Evolutionary conservation across 2,113 vertebrate genomes (phyloP), one percentile per base, ranked within the genome.

Genomic region (Procavia capensis): DNA sequence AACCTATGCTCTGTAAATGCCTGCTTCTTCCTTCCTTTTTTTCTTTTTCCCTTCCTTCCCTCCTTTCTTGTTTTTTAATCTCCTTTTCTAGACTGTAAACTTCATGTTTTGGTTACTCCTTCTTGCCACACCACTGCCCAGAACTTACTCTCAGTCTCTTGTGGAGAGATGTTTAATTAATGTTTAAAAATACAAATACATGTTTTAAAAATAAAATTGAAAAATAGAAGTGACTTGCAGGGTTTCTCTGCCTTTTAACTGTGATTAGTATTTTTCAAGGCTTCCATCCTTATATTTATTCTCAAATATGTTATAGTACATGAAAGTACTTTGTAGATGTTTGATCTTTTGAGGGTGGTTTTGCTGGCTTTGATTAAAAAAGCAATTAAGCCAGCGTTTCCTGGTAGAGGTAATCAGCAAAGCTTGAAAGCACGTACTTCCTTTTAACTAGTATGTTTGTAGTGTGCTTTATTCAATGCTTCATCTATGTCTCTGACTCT

Each of bases 281-380:
- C 41, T 93, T 90, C 43, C 25, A 92, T 93, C 72, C 70, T 92
- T 91, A 43, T 90, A 70, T 91, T 96, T 88, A 88, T 80, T 96
- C 85, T 92, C 61, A 90, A 68, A 91, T 85, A 41, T 81, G 45
- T 81, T 82, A 45, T 68, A 43, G 25, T 74, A 78, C 45, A 81
- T 92, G 59, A 90, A 96, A 94, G 39, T 76, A 81, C 66, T 95
- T 96, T 76, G 91, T 66, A 81, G 76, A 29, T 90, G 59, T 93
- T 97, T 96, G 94, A 88, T 96, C 95, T 93, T 97, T 95, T 57
- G 90, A 96, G 96, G 57, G 59, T 66, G 45, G 27, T 88, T 13
- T 66, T 86, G 61, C 45, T 90, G 59, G 81, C 64, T 95, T 96
- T 93, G 94, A 92, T 96, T 9, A 47, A 75, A 88, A 80, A 95